These are phyloP conservation scores for Melinaea menophilus DNA, from an alignment of 2,888 invertebrate genomes.

Conservation along the genomic window DNA sequence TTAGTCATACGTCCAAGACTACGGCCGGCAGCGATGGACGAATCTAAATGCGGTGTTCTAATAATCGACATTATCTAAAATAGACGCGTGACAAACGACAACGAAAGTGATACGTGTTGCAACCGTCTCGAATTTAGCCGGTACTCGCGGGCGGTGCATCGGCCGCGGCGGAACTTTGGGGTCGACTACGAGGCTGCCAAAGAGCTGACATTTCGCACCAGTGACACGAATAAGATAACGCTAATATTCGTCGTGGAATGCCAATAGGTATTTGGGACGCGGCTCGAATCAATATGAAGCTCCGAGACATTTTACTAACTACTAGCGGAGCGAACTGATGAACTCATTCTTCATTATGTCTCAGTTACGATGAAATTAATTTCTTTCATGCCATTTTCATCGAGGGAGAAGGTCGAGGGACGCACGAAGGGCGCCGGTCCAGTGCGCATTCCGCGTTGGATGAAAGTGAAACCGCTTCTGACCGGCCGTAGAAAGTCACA, in stretches of 20 bases:
- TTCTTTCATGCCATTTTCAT: constrained; percentile 16
- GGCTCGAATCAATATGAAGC: constrained; percentile 56
- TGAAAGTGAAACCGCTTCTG: constrained; percentile 73
- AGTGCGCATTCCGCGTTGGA: constrained; percentile 66
- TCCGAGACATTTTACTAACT: not conserved
- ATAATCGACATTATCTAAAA: constrained; percentile 76
- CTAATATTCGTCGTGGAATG: constrained; percentile 60
- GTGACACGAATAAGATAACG: constrained; percentile 77
- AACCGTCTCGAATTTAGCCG: constrained; percentile 74
- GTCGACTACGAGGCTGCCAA: constrained; percentile 57
- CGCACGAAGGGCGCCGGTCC: constrained; percentile 34
- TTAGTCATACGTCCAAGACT: constrained; percentile 52
- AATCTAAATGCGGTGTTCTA: constrained; percentile 70
- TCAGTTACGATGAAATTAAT: too few species aligned
- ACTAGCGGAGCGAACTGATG: not conserved
- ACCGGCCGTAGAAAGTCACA: constrained; percentile 76
- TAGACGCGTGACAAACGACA: constrained; percentile 75
- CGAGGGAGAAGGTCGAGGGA: constrained; percentile 16
- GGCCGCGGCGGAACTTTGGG: constrained; percentile 60
- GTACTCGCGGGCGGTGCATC: constrained; percentile 67
- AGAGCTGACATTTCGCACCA: constrained; percentile 75
- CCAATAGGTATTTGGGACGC: constrained; percentile 59
- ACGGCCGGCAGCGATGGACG: constrained; percentile 39
- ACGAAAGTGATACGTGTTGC: constrained; percentile 76
- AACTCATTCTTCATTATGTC: too few species aligned